These are phyloP conservation scores for human DNA, from an alignment of 2,113 vertebrate genomes.

Conservation along the genomic window DNA sequence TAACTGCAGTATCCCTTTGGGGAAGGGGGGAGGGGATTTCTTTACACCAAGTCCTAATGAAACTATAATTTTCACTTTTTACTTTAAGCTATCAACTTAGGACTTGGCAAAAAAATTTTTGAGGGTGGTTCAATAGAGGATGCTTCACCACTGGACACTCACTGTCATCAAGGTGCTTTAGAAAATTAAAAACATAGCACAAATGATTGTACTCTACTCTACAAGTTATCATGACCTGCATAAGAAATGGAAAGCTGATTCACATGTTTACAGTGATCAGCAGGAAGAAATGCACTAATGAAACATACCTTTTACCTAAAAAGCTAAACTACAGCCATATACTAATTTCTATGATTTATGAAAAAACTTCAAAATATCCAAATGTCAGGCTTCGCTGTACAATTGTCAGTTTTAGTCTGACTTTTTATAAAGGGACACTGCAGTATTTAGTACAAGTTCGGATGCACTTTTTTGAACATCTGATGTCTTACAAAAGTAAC, in stretches of 20 bases:
- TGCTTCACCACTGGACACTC: conserved; percentile 90
- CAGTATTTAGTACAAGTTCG: conserved; percentile 94
- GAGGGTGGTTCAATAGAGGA: conserved; percentile 89
- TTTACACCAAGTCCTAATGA: conserved; percentile 84
- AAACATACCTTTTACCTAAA: conserved; percentile 90
- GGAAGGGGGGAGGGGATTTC: conserved; percentile 84
- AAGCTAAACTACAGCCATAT: conserved; percentile 91
- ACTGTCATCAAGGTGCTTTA: conserved; percentile 92
- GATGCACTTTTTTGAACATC: conserved; percentile 96
- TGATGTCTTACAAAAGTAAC: conserved; percentile 99
- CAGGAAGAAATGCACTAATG: conserved; percentile 90
- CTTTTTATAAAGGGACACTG: conserved; percentile 98
- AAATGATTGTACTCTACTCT: conserved; percentile 90
- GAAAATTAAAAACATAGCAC: conserved; percentile 90
- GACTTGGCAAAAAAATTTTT: conserved; percentile 83
- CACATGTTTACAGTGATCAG: conserved; percentile 87
- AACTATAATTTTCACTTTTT: conserved; percentile 82
- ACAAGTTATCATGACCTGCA: conserved; percentile 89
- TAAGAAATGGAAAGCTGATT: conserved; percentile 90
- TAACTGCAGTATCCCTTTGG: conserved; percentile 92
- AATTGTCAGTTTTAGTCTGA: conserved; percentile 89
- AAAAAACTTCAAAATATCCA: conserved; percentile 92
- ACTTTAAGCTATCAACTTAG: conserved; percentile 83
- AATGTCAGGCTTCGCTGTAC: conserved; percentile 90
- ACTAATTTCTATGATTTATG: conserved; percentile 89